These are phyloP conservation scores for Idaea dimidiata DNA, from an alignment of 2,888 invertebrate genomes.

Conservation along the genomic window DNA sequence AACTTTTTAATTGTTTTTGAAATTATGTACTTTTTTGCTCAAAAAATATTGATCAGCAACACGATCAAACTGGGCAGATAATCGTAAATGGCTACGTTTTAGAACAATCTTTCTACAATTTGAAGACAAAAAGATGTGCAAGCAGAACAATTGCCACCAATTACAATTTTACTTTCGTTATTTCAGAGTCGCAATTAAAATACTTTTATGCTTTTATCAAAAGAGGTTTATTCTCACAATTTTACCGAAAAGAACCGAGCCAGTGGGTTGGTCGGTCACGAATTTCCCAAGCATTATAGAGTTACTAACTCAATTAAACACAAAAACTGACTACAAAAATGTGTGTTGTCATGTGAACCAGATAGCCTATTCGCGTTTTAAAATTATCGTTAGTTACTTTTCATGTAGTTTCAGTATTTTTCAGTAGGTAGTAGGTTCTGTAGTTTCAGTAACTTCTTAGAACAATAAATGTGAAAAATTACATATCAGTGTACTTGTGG, in stretches of 20 bases:
- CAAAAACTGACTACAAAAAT: too few relatives aligned
- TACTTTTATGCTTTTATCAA: conserved; percentile 5
- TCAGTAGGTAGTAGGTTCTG: too few relatives aligned
- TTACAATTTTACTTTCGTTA: not conserved
- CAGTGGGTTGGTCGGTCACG: conserved; percentile 27
- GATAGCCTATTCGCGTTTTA: too few relatives aligned
- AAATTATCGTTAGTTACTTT: too few relatives aligned
- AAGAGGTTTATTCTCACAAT: conserved; percentile 20
- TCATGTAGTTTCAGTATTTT: too few relatives aligned
- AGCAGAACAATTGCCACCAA: conserved; percentile 14
- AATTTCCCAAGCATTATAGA: conserved; percentile 23
- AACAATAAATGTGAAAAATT: too few relatives aligned
- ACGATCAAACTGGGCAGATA: not conserved
- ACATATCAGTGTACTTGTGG: too few relatives aligned
- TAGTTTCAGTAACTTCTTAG: too few relatives aligned
- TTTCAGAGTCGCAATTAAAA: conserved; percentile 13
- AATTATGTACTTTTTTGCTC: too few relatives aligned
- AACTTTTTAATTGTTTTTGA: too few relatives aligned
- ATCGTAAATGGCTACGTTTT: not conserved
- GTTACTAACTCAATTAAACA: conserved; percentile 5
- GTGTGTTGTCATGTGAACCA: too few relatives aligned
- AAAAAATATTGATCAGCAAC: too few relatives aligned
- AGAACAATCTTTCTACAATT: not conserved
- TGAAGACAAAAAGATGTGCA: not conserved
- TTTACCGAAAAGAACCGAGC: conserved; percentile 17